These are phyloP conservation scores for Tangara arthus DNA, from an alignment of 2,797 vertebrate species.

Conservation along the genomic window DNA sequence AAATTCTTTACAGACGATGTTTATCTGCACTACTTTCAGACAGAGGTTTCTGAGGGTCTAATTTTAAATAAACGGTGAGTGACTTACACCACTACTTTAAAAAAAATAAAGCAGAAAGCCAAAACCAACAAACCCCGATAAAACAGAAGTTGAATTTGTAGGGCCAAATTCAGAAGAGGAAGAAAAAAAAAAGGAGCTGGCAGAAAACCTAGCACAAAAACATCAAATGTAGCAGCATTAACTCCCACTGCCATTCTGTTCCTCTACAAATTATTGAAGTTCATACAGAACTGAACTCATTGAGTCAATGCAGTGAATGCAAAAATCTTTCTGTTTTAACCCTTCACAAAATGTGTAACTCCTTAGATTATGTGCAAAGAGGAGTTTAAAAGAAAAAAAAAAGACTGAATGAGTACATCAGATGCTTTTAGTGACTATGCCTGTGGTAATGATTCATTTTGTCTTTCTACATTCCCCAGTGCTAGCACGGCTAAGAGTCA, in stretches of 20 bases:
- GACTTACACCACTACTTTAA: constrained; percentile 36
- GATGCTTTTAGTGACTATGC: constrained; percentile 19
- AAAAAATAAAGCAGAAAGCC: neutral
- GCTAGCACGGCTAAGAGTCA: neutral
- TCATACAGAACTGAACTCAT: constrained; percentile 20
- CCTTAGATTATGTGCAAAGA: neutral
- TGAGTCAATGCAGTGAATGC: constrained; percentile 38
- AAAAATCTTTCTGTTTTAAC: constrained; percentile 6
- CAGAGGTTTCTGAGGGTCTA: constrained; percentile 39
- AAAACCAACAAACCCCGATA: neutral
- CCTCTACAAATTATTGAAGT: constrained; percentile 50
- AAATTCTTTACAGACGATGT: neutral
- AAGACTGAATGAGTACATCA: neutral
- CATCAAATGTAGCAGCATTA: constrained; percentile 60
- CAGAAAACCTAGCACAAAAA: constrained; percentile 58
- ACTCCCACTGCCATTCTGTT: constrained; percentile 66
- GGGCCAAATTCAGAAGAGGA: constrained; percentile 68
- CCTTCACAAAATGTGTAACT: neutral
- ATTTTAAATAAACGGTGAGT: constrained; percentile 51
- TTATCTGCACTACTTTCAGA: constrained; percentile 23
- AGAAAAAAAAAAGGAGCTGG: neutral
- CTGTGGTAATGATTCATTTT: constrained; percentile 40
- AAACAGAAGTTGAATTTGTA: constrained; percentile 64
- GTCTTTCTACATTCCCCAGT: neutral
- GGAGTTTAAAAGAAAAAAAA: neutral